Conservation (phyloP, 2,888 invertebrate species). For the Coenonympha glycerion region DNA sequence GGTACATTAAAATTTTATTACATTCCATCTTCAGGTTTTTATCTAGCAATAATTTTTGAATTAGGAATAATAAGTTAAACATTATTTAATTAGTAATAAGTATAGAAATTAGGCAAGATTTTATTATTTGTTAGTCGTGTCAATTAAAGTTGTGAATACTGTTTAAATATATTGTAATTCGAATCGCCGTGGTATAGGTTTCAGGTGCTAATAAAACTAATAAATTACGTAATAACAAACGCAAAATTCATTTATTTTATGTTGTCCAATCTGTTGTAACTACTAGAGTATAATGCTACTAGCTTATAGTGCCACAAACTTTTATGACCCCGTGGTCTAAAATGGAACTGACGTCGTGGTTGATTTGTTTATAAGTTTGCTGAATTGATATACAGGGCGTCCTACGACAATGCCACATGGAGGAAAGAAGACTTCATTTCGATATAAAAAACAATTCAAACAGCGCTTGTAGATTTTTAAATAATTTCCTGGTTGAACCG, state of each 20-base stretch:
- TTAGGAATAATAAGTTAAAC: neutral
- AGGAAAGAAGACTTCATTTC: too few species aligned
- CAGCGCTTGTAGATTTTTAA: too few species aligned
- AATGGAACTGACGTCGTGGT: too few species aligned
- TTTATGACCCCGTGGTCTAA: too few species aligned
- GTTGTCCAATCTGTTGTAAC: neutral
- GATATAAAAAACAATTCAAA: too few species aligned
- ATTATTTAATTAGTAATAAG: neutral
- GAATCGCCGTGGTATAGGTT: constrained; percentile 27
- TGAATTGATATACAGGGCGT: too few species aligned
- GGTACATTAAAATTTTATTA: too few species aligned
- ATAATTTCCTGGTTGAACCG: too few species aligned
- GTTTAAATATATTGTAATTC: constrained; percentile 14
- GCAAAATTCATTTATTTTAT: neutral
- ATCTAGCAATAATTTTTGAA: neutral
- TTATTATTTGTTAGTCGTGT: constrained; percentile 28
- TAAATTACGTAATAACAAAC: too few species aligned
- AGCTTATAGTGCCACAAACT: too few species aligned
- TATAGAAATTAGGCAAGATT: neutral
- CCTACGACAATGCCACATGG: too few species aligned
- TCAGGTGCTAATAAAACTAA: constrained; percentile 44
- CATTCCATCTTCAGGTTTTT: neutral
- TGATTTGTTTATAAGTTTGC: too few species aligned
- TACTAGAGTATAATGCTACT: neutral
- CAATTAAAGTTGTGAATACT: constrained; percentile 37